Base-by-base conservation (phyloP, 2,113 vertebrate species). In the Motacilla tschutschensis region DNA sequence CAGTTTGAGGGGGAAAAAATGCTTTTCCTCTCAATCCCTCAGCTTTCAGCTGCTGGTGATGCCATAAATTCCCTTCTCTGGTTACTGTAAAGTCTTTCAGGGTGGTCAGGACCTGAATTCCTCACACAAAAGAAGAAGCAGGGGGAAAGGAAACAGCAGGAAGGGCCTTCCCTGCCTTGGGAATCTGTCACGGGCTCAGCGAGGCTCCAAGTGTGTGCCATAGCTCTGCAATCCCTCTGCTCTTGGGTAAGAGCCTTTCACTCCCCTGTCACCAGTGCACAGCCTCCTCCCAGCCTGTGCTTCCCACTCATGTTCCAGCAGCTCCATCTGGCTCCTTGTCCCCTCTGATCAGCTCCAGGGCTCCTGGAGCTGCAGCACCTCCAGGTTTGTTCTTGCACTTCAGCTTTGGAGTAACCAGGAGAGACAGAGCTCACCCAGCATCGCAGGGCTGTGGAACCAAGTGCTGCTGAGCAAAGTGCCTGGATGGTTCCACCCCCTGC, bases 51-150 rank as follows among this genome's bases (percentile, higher is more conserved):
- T 25, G 1, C 83, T 38, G 15, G 75, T 79, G 59, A 87, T 6
- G 57, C 84, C 82, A 67, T 71, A 87, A 87, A 93, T 93, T 91
- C 83, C 79, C 81, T 53, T 92, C 93, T 93, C 88, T 87, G 81
- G 81, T 90, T 90, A 79, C 86, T 92, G 64, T 77, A 77, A 92
- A 88, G 48, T 36, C 64, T 87, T 93, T 85, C 79, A 74, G 79
- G 75, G 86, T 90, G 93, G 81, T 79, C 92, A 92, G 67, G 51
- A 67, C 67, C 36, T 38, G 53, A 91, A 88, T 74, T 91, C 72
- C 69, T 87, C 76, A 50, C 0, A 4, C 15, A 14, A 28, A 79
- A 77, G 64, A 77, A 51, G 40, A 22, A 92, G n/a, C 16, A 67
- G 31, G 11, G 20, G 13, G 33, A 78, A 83, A 70, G 53, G 78